Conservation (phyloP, 2,113 vertebrate species). For the Chinchilla lanigera region DNA sequence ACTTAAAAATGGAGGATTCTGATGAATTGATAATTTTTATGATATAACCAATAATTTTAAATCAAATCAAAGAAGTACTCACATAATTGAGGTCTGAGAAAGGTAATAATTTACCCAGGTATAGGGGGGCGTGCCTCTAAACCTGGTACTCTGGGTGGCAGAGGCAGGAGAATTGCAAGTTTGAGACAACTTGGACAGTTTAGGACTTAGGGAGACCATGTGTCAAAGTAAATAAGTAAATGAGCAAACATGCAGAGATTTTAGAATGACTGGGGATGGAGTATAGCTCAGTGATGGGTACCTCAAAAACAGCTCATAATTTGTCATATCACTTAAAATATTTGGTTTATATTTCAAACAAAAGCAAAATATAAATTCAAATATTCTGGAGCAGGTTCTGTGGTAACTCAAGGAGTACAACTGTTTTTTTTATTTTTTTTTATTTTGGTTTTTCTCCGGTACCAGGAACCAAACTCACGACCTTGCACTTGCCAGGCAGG, state of each 20-base stretch:
- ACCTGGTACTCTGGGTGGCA: not conserved
- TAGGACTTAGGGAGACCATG: not conserved
- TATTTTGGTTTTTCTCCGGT: too few relatives aligned
- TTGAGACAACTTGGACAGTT: not conserved
- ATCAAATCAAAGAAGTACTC: constrained; percentile 1
- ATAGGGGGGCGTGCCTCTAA: not conserved
- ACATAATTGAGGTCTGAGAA: not conserved
- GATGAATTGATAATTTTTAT: not conserved
- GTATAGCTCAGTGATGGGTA: not conserved
- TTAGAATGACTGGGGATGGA: not conserved
- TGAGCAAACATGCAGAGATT: not conserved
- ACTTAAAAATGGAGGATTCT: not conserved
- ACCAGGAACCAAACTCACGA: too few relatives aligned
- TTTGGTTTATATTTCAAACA: not conserved
- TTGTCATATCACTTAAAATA: not conserved
- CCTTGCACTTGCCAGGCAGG: too few relatives aligned
- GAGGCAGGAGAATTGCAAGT: not conserved
- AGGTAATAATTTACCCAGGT: not conserved
- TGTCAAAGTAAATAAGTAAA: not conserved
- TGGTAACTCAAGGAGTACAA: not conserved
- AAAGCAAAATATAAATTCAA: not conserved
- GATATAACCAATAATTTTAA: not conserved
- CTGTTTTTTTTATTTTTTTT: too few relatives aligned
- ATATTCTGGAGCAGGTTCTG: not conserved
- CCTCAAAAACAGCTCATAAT: not conserved